A percentile compares a stretch with the other conserved stretches of the same genome.
These are phyloP conservation scores for Nomada fabriciana DNA, from an alignment of 2,888 invertebrate genomes.

Conservation along the genomic window DNA sequence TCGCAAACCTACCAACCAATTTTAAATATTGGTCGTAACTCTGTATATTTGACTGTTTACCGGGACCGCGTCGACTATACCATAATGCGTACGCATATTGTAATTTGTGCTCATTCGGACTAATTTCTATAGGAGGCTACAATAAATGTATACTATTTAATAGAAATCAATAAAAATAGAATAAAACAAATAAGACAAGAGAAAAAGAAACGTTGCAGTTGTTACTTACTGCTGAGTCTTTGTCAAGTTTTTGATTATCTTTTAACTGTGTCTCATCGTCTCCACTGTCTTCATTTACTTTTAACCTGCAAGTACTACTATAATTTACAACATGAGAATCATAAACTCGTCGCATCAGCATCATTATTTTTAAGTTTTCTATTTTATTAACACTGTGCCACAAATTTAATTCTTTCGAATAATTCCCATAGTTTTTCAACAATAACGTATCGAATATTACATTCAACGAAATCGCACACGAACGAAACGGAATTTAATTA, in stretches of 20 bases:
- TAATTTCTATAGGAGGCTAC: slow-evolving; percentile 89
- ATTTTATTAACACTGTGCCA: not conserved
- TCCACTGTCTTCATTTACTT: slow-evolving; percentile 88
- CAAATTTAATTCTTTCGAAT: slow-evolving; percentile 6
- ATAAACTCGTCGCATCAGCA: not conserved
- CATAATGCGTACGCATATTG: slow-evolving; percentile 98
- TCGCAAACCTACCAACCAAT: slow-evolving; percentile 94
- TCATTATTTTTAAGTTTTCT: not conserved
- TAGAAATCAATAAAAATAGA: not conserved
- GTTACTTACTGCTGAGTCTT: slow-evolving; percentile 80
- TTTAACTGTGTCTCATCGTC: slow-evolving; percentile 87
- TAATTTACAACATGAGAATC: slow-evolving; percentile 31
- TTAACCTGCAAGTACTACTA: slow-evolving; percentile 84
- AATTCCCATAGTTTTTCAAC: not conserved
- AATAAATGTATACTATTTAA: slow-evolving; percentile 56
- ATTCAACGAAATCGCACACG: not conserved
- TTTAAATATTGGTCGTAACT: slow-evolving; percentile 93
- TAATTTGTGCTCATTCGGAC: slow-evolving; percentile 94
- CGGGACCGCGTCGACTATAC: slow-evolving; percentile 89
- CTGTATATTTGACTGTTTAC: slow-evolving; percentile 86
- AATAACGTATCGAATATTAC: not conserved
- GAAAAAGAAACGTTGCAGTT: not conserved
- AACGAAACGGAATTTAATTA: not conserved
- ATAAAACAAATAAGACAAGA: not conserved
- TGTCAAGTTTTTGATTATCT: slow-evolving; percentile 81